Conservation (phyloP, 1,140 invertebrate species). For the Ptiloglossa arizonensis region DNA sequence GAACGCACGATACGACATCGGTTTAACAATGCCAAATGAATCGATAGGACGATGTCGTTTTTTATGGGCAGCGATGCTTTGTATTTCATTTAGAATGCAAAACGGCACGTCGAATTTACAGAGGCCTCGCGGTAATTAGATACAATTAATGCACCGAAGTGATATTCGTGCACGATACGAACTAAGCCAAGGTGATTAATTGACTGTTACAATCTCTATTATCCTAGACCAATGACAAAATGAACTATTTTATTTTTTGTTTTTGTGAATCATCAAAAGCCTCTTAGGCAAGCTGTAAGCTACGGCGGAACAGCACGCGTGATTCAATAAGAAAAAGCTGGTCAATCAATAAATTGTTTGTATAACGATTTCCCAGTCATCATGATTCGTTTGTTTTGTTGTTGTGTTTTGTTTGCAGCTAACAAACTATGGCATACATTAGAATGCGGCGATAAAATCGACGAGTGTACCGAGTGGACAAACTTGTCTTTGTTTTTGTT, state of each 20-base stretch:
- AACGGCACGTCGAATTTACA: constrained; percentile 42
- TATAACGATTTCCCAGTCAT: background rate
- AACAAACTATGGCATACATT: constrained; percentile 38
- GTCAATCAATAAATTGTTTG: constrained; percentile 21
- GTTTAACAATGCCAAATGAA: constrained; percentile 35
- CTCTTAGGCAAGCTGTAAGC: constrained; percentile 30
- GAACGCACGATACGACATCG: constrained; percentile 18
- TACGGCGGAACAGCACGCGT: background rate
- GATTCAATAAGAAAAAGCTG: constrained; percentile 26
- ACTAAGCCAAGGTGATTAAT: constrained; percentile 30
- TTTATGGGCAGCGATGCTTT: constrained; percentile 23
- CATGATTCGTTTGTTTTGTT: constrained; percentile 17
- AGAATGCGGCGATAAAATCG: constrained; percentile 1
- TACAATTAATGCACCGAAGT: background rate
- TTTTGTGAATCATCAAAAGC: background rate
- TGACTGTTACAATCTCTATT: constrained; percentile 38
- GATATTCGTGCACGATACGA: background rate
- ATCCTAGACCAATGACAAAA: constrained; percentile 1
- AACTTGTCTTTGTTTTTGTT: background rate
- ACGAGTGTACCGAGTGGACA: constrained; percentile 11
- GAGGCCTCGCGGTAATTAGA: constrained; percentile 37
- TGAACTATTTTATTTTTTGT: background rate
- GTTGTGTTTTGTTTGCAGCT: constrained; percentile 27
- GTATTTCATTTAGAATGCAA: constrained; percentile 24
- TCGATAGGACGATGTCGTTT: constrained; percentile 35